A percentile compares a stretch with the other conserved stretches of the same genome.
phyloP scores from a whole-genome alignment of 2,888 invertebrate species.

The Pheosia gnoma region DNA sequence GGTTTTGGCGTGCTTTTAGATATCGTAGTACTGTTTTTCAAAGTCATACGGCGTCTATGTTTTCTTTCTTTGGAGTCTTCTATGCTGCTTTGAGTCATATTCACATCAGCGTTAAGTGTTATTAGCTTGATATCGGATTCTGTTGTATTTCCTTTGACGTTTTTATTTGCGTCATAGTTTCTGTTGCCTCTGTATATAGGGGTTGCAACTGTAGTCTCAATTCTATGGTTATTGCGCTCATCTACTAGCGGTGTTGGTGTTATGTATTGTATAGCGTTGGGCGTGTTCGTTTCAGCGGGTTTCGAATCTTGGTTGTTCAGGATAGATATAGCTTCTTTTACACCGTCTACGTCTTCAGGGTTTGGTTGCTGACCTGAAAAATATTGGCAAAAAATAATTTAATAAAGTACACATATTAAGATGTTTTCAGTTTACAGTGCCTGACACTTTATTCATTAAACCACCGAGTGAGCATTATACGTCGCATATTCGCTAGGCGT shows the following conservation, averaged over 20 bases:
- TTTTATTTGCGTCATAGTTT: constrained; percentile 48
- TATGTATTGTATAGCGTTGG: constrained; percentile 57
- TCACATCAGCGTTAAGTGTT: constrained; percentile 60
- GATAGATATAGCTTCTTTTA: constrained; percentile 76
- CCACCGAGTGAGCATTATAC: neutral
- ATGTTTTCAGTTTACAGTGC: neutral
- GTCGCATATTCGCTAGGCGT: neutral
- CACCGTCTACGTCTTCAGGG: constrained; percentile 70
- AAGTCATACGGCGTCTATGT: constrained; percentile 67
- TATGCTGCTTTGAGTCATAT: constrained; percentile 51
- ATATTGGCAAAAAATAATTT: neutral
- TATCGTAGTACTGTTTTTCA: constrained; percentile 40
- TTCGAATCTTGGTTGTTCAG: constrained; percentile 67
- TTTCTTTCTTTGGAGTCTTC: constrained; percentile 57
- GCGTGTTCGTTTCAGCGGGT: constrained; percentile 35
- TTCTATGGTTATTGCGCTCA: constrained; percentile 62
- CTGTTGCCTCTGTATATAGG: constrained; percentile 72
- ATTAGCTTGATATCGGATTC: constrained; percentile 53
- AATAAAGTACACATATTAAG: neutral
- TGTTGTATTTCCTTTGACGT: constrained; percentile 32
- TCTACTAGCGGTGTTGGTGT: constrained; percentile 69
- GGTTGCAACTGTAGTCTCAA: constrained; percentile 52
- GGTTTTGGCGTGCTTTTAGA: constrained; percentile 41
- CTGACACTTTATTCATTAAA: neutral
- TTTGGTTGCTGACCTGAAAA: constrained; percentile 63